Percentiles rank a stretch among this genome's conserved stretches.
Conservation (phyloP, 2,888 invertebrate genomes). For the Sinelater perroti region DNA sequence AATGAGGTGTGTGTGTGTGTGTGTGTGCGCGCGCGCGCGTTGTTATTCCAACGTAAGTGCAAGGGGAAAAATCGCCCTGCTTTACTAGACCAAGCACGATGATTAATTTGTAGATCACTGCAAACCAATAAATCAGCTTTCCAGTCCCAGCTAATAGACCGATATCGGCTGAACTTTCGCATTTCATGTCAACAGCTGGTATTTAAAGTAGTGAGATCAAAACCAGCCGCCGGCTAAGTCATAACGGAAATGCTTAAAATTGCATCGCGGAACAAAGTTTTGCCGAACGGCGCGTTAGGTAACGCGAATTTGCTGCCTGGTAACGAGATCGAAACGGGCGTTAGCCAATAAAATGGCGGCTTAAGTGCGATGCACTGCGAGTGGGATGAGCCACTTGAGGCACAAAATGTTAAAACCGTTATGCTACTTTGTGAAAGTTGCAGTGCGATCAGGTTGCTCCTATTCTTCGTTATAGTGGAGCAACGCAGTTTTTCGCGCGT, state of each 20-base stretch:
- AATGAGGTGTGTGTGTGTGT: no score
- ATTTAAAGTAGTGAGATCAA: constrained; percentile 10
- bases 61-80: no score
- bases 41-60: no score
- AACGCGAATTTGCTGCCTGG: not conserved
- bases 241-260: constrained; percentile 14
- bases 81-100: no score
- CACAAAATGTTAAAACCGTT: constrained; percentile 5
- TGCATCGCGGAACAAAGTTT: constrained; percentile 5
- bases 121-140: no score
- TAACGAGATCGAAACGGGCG: constrained; percentile 2
- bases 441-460: no score
- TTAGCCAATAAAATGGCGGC: constrained; percentile 4
- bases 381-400: constrained; percentile 6
- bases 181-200: constrained; percentile 14
- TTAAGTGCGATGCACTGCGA: constrained; percentile 1
- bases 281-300: not conserved
- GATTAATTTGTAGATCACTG: no score
- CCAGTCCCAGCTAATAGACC: not conserved
- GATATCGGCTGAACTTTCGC: not conserved
- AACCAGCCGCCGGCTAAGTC: constrained; percentile 8
- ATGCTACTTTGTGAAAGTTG: not conserved
- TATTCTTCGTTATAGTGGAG: no score
- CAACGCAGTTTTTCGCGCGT: no score
- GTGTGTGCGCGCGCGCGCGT: no score